Evolutionary conservation across 2,113 vertebrate species (phyloP).

Genomic region (Sitta europaea): DNA sequence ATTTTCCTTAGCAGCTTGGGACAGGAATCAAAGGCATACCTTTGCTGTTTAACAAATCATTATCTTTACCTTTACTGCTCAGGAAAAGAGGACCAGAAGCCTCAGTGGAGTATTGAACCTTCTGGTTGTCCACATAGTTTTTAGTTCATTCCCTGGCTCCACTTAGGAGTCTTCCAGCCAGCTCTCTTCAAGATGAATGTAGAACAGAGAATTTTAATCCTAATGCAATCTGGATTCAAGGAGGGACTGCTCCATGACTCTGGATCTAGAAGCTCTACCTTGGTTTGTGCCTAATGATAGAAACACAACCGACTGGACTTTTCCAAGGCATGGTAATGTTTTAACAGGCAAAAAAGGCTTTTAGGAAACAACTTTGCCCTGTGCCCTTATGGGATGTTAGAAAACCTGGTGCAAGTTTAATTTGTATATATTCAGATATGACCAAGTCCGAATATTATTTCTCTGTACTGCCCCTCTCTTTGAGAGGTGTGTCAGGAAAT

Average conservation of each 20-base stretch:
- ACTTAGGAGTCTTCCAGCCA: background rate
- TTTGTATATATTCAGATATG: background rate
- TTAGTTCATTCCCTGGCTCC: background rate
- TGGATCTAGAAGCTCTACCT: background rate
- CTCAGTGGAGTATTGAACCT: background rate
- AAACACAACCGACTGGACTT: background rate
- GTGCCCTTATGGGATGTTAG: background rate
- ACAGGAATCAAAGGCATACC: background rate
- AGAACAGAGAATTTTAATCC: background rate
- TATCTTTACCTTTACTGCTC: background rate
- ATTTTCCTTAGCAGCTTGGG: background rate
- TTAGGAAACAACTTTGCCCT: background rate
- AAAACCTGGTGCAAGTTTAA: background rate
- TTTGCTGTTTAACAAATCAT: background rate
- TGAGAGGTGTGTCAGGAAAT: background rate
- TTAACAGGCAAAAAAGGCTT: background rate
- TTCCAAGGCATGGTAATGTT: background rate
- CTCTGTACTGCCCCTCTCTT: background rate
- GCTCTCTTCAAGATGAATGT: background rate
- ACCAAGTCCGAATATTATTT: fast-evolving
- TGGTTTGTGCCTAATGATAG: background rate
- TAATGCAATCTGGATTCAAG: background rate
- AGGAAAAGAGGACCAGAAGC: background rate
- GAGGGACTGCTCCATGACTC: background rate
- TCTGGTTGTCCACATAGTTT: background rate